Percentiles rank a stretch among this genome's conserved stretches.
These are phyloP conservation scores for Bradypodion pumilum DNA, from an alignment of 2,797 vertebrate species.

Conservation along the genomic window DNA sequence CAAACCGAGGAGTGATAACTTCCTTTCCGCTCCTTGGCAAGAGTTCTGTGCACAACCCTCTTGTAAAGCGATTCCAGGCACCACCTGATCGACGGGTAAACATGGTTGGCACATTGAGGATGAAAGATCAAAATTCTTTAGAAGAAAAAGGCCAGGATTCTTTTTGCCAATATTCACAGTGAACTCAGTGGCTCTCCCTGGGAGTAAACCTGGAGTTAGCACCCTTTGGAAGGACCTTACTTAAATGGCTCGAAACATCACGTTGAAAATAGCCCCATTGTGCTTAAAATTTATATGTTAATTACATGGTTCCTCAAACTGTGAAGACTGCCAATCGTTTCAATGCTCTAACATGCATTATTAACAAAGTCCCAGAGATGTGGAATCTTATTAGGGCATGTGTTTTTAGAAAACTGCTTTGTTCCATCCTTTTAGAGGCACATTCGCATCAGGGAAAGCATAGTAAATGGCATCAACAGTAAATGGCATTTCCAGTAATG, in stretches of 20 bases:
- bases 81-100: neutral
- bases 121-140: constrained; percentile 19
- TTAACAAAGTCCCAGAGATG: constrained; percentile 50
- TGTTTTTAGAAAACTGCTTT: constrained; percentile 46
- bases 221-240: constrained; percentile 4
- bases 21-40: neutral
- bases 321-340: constrained; percentile 18
- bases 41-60: too few species aligned
- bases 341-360: neutral
- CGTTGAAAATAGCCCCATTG: neutral
- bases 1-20: neutral
- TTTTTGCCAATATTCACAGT: neutral
- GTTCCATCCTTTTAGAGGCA: constrained; percentile 55
- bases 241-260: constrained; percentile 1
- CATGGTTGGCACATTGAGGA: too few species aligned
- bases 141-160: constrained; percentile 24
- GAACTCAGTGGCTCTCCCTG: neutral
- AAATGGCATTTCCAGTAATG: constrained; percentile 72
- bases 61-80: neutral
- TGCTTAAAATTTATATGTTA: constrained; percentile 15
- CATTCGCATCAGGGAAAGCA: constrained; percentile 55
- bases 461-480: constrained; percentile 63
- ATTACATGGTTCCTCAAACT: constrained; percentile 43
- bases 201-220: constrained; percentile 5
- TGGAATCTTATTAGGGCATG: constrained; percentile 52